Base-by-base conservation (phyloP, 2,888 invertebrate species). In the Aspidapion aeneum region DNA sequence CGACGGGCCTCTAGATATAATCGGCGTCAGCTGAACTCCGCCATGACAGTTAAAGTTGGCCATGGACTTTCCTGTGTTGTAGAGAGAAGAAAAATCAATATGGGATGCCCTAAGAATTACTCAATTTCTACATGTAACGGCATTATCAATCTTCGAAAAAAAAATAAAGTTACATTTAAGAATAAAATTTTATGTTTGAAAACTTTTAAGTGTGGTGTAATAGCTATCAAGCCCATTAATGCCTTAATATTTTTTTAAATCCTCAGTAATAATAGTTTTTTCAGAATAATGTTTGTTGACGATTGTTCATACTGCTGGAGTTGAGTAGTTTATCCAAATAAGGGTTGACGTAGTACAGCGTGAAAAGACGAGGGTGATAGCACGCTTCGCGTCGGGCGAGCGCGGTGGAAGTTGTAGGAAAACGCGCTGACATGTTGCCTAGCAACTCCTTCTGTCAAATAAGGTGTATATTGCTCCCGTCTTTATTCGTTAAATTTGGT, bases 11-110 rank as follows among this genome's bases (percentile, higher is more conserved):
- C 35, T 35, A 3, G 35, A 35, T 35, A 35, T 35, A n/a, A n/a
- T n/a, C 35, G 35, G 35, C 72, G 79, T 80, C 80, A 80, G 80
- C 80, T 80, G 80, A 79, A 78, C 74, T 78, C 74, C 79, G 79
- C 79, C 79, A 78, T 73, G 67, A 67, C 75, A 74, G 71, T 74
- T 72, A 74, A 69, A 75, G 74, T 74, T 73, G 74, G 74, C 76
- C 79, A 78, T 76, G 78, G 78, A 75, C 35, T 3, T 35, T n/a
- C n/a, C 35, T 35, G 35, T 35, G 35, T 35, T 7, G 35, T 35
- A 35, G 12, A 35, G 12, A 35, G n/a, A n/a, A n/a, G n/a, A 3
- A 35, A 35, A 35, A 35, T 35, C 35, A 35, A 35, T 35, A 35
- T n/a, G 35, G 35, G 35, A 35, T 35, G 35, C 35, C 35, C 35